Percentiles rank a stretch among this genome's conserved stretches.
phyloP scores from a whole-genome alignment of 1,140 invertebrate genomes.

The Leptopilina clavipes region DNA sequence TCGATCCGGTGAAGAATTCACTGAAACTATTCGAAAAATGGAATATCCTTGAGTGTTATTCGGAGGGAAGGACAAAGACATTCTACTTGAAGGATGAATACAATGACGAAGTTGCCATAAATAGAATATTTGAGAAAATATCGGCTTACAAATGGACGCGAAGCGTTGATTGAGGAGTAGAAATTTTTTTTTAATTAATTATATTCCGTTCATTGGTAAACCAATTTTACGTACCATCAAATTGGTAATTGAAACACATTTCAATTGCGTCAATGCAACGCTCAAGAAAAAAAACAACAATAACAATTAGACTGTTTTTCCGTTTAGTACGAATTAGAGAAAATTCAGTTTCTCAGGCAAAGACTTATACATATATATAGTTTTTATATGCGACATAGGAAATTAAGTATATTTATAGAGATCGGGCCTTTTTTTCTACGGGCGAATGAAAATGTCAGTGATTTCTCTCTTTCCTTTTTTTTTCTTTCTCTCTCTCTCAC shows the following conservation, averaged over 20 bases:
- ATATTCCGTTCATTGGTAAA: background rate
- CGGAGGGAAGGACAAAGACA: slow-evolving; percentile 76
- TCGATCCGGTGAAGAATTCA: slow-evolving; percentile 88
- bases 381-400: background rate
- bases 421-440: background rate
- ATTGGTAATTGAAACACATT: background rate
- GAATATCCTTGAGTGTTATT: slow-evolving; percentile 83
- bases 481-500: too few relatives aligned
- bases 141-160: slow-evolving; percentile 67
- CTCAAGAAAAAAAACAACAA: background rate
- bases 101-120: slow-evolving; percentile 70
- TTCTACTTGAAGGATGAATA: slow-evolving; percentile 76
- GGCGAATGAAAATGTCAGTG: slow-evolving; percentile 16
- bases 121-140: slow-evolving; percentile 64
- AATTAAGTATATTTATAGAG: slow-evolving; percentile 15
- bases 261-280: background rate
- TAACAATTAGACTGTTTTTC: slow-evolving; percentile 22
- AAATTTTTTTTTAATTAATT: background rate
- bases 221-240: background rate
- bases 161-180: slow-evolving; percentile 56
- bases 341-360: slow-evolving; percentile 20
- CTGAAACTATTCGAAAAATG: slow-evolving; percentile 85
- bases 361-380: slow-evolving; percentile 14
- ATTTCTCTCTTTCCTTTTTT: background rate
- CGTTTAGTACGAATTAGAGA: slow-evolving; percentile 23